Evolutionary conservation across 2,797 vertebrate genomes (phyloP).

Genomic region (Nyctalus aviator): DNA sequence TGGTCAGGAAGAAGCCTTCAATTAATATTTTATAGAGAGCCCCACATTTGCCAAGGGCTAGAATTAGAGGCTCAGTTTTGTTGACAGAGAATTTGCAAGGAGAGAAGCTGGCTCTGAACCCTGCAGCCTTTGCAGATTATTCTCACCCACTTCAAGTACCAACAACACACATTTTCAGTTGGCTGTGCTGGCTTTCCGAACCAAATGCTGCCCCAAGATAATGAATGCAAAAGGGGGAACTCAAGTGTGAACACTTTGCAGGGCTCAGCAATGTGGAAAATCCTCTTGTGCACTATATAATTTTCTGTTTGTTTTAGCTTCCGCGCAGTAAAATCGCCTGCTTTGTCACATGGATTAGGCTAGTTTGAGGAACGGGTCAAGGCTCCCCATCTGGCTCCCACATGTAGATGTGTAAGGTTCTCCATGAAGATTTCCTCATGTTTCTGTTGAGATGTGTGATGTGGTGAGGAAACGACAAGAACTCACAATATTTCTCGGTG

Average conservation of each 20-base stretch:
- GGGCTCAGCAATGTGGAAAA: slow-evolving; percentile 71
- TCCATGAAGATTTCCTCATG: neutral
- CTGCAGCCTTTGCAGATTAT: slow-evolving; percentile 42
- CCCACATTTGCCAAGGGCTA: neutral
- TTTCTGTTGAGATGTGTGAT: neutral
- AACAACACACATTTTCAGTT: slow-evolving; percentile 46
- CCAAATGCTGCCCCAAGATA: slow-evolving; percentile 74
- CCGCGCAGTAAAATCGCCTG: slow-evolving; percentile 4
- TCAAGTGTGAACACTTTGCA: slow-evolving; percentile 75
- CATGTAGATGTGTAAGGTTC: neutral
- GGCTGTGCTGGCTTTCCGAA: slow-evolving; percentile 62
- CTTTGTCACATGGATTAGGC: slow-evolving; percentile 39
- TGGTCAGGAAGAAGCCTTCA: neutral
- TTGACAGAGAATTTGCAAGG: slow-evolving; percentile 7
- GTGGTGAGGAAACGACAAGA: neutral
- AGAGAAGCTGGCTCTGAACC: slow-evolving; percentile 63
- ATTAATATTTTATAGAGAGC: neutral
- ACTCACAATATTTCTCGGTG: neutral
- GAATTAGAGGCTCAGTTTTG: neutral
- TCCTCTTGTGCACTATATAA: slow-evolving; percentile 73
- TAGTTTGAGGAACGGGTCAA: neutral
- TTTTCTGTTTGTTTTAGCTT: slow-evolving; percentile 82
- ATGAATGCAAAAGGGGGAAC: slow-evolving; percentile 82
- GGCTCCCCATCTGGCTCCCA: neutral
- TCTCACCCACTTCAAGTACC: slow-evolving; percentile 69